These are phyloP conservation scores for Drosophila borealis DNA, from an alignment of 2,888 invertebrate species.

Conservation along the genomic window DNA sequence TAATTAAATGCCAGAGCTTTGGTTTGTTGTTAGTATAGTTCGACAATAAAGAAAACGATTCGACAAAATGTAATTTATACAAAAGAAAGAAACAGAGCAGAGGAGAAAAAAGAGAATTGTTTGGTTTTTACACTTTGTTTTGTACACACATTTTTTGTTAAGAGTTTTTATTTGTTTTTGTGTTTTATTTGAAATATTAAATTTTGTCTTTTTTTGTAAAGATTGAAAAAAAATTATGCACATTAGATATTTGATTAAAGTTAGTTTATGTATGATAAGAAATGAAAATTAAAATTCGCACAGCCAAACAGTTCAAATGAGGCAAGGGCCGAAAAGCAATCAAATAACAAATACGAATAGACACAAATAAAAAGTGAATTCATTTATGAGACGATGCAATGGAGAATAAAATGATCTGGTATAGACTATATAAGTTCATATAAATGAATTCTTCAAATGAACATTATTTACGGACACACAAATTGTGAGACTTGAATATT, in stretches of 20 bases:
- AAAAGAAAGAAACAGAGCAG: conserved; percentile 79
- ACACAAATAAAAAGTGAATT: background rate
- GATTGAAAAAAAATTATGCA: conserved; percentile 17
- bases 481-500: background rate
- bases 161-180: conserved; percentile 47
- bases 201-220: conserved; percentile 24
- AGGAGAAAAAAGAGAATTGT: conserved; percentile 77
- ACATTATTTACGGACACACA: conserved; percentile 3
- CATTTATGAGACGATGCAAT: conserved; percentile 28
- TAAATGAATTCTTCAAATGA: conserved; percentile 1
- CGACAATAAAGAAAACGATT: conserved; percentile 62
- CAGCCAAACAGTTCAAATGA: conserved; percentile 49
- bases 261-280: conserved; percentile 27
- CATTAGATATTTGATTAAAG: conserved; percentile 26
- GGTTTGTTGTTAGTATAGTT: conserved; percentile 55
- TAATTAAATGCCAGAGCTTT: conserved; percentile 83
- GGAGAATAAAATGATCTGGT: conserved; percentile 23
- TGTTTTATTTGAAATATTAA: conserved; percentile 26
- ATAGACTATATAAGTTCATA: background rate
- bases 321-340: conserved; percentile 36
- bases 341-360: background rate
- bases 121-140: conserved; percentile 76
- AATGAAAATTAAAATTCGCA: conserved; percentile 26
- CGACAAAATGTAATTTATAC: conserved; percentile 70
- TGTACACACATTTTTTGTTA: conserved; percentile 73